These are phyloP conservation scores for Drosophila arizonae DNA, from an alignment of 1,140 invertebrate genomes.

Conservation along the genomic window DNA sequence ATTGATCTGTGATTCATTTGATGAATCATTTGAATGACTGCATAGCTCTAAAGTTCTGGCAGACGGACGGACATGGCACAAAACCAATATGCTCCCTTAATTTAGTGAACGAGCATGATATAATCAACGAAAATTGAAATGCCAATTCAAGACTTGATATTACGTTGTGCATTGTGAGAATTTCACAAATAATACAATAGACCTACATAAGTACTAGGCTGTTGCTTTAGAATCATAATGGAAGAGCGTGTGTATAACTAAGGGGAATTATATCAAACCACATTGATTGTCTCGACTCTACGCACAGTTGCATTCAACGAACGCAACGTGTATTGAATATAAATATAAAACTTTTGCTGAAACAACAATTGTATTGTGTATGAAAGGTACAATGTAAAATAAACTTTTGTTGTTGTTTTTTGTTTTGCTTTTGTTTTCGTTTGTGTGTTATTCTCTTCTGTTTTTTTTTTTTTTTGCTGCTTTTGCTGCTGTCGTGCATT, in stretches of 20 bases:
- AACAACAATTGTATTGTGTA: slow-evolving; percentile 52
- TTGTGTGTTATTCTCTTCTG: background rate
- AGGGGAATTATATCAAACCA: slow-evolving; percentile 70
- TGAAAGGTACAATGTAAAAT: slow-evolving; percentile 48
- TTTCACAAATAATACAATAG: too few relatives aligned
- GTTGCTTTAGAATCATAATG: slow-evolving; percentile 38
- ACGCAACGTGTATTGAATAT: slow-evolving; percentile 21
- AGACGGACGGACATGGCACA: too few relatives aligned
- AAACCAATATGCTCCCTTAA: too few relatives aligned
- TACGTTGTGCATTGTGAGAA: background rate
- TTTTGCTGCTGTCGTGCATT: background rate
- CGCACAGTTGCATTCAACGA: slow-evolving; percentile 42
- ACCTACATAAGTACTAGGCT: background rate
- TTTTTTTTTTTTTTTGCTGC: background rate
- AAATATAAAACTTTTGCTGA: slow-evolving; percentile 36
- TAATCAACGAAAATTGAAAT: too few relatives aligned
- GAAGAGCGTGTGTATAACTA: slow-evolving; percentile 46
- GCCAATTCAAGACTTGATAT: too few relatives aligned
- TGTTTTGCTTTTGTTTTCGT: background rate
- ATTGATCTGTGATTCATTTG: too few relatives aligned
- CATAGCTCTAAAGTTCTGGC: too few relatives aligned
- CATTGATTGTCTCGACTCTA: slow-evolving; percentile 76
- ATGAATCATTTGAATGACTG: too few relatives aligned
- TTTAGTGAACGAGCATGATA: too few relatives aligned
- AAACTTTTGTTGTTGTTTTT: slow-evolving; percentile 7